Percentiles rank a stretch among this genome's conserved stretches.
Evolutionary conservation across 2,888 invertebrate species (phyloP).

Genomic region (Scaptomyza polygonia): DNA sequence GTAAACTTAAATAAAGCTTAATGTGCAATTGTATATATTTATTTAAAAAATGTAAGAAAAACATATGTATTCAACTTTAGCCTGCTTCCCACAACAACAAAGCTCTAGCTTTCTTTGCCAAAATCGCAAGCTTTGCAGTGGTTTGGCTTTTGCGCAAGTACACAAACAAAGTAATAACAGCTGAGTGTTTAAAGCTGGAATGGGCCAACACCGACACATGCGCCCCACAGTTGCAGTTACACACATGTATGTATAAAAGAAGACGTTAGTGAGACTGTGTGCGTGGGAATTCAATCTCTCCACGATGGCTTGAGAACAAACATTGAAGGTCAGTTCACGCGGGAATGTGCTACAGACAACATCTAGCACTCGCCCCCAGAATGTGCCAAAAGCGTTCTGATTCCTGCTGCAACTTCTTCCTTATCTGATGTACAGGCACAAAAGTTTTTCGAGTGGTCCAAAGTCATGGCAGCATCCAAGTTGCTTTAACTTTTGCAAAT

Average conservation of each 20-base stretch:
- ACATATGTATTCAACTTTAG: not conserved
- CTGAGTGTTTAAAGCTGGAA: slow-evolving; percentile 46
- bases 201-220: slow-evolving; percentile 55
- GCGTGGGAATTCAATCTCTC: slow-evolving; percentile 48
- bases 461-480: slow-evolving; percentile 51
- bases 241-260: slow-evolving; percentile 8
- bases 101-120: slow-evolving; percentile 24
- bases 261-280: slow-evolving; percentile 14
- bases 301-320: slow-evolving; percentile 49
- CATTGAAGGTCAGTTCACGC: slow-evolving; percentile 72
- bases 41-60: not conserved
- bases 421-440: slow-evolving; percentile 48
- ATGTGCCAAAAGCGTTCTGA: slow-evolving; percentile 33
- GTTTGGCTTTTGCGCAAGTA: slow-evolving; percentile 68
- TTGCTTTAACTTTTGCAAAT: slow-evolving; percentile 25
- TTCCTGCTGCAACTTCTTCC: slow-evolving; percentile 16
- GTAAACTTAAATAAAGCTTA: not conserved
- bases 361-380: slow-evolving; percentile 45
- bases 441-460: slow-evolving; percentile 58
- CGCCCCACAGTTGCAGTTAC: slow-evolving; percentile 36
- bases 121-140: slow-evolving; percentile 37
- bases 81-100: not conserved
- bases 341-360: slow-evolving; percentile 59
- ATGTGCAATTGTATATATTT: not conserved
- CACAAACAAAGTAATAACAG: slow-evolving; percentile 61